Base-by-base conservation (phyloP, 2,797 vertebrate genomes). In the Lagodon rhomboides region DNA sequence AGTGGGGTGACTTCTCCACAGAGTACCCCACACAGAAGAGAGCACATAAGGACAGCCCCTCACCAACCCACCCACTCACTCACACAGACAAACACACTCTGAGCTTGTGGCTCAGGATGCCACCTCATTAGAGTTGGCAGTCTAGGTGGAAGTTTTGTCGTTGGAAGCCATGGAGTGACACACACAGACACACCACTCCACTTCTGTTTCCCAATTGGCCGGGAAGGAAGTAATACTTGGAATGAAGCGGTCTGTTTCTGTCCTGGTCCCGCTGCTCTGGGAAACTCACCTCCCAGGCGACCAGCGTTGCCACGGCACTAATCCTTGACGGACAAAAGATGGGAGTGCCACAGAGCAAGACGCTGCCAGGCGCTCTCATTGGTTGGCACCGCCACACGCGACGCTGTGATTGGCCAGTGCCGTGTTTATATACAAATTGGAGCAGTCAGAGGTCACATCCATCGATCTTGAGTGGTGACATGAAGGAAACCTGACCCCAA, bases 301-400 rank as follows among this genome's bases (percentile, higher is more conserved):
- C 92, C 91, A 71, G 86, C 83, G 92, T 95, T 95, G 91, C 94
- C 94, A 94, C 89, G 90, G 94, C 92, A 87, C 85, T 95, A 95
- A 95, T 95, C 94, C 94, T 83, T 83, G 81, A 83, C 66, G 56
- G 90, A 94, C 93, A 95, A 95, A 94, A 91, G 92, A 80, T 89
- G 88, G 90, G 90, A 93, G 92, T 87, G 87, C 88, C 89, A 87
- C 83, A 76, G 91, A 94, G 85, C 87, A 89, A 69, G 91, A 86
- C 88, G 87, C 79, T 78, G 88, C 88, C 86, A 74, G 76, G 76
- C 11, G 2, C 43, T 76, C 84, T 59, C 53, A 93, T 94, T 94
- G 92, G 94, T 86, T 92, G 91, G 85, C 84, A 79, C 9, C 8
- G 22, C 79, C 91, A 84, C 91, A 93, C 80, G 85, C 90, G 75